These are phyloP conservation scores for Buathra laborator DNA, from an alignment of 2,888 invertebrate genomes.

Conservation along the genomic window DNA sequence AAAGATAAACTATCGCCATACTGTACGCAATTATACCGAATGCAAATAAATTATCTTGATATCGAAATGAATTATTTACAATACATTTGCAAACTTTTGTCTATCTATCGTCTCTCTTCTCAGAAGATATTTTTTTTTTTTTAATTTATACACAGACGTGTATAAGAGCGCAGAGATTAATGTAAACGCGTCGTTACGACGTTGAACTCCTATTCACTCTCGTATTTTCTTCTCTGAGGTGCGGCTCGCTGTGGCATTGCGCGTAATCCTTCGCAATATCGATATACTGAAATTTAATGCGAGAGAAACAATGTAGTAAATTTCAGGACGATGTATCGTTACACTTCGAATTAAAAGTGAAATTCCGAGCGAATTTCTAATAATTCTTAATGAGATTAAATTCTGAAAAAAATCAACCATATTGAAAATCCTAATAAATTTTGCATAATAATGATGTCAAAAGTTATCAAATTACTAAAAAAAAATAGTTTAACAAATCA, in stretches of 20 bases:
- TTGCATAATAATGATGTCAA: too few relatives aligned
- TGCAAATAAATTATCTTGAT: constrained; percentile 36
- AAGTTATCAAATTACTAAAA: too few relatives aligned
- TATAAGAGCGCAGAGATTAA: neutral
- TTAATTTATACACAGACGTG: constrained; percentile 4
- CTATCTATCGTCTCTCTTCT: constrained; percentile 24
- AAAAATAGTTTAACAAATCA: too few relatives aligned
- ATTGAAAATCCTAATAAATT: too few relatives aligned
- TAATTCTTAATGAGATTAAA: too few relatives aligned
- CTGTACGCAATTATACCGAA: neutral
- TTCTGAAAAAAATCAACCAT: too few relatives aligned
- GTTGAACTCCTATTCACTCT: constrained; percentile 55
- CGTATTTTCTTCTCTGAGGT: constrained; percentile 64
- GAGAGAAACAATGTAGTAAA: neutral
- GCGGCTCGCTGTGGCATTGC: constrained; percentile 69
- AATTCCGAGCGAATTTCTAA: too few relatives aligned
- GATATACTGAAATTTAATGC: constrained; percentile 86
- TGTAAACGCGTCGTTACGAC: constrained; percentile 53
- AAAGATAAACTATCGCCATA: constrained; percentile 7
- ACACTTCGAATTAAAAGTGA: too few relatives aligned
- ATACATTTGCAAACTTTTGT: neutral
- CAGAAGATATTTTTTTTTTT: constrained; percentile 20
- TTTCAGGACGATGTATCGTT: too few relatives aligned
- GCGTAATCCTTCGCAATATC: constrained; percentile 87
- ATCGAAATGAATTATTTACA: constrained; percentile 34